phyloP scores from a whole-genome alignment of 2,797 vertebrate species.

The Carduelis carduelis region DNA sequence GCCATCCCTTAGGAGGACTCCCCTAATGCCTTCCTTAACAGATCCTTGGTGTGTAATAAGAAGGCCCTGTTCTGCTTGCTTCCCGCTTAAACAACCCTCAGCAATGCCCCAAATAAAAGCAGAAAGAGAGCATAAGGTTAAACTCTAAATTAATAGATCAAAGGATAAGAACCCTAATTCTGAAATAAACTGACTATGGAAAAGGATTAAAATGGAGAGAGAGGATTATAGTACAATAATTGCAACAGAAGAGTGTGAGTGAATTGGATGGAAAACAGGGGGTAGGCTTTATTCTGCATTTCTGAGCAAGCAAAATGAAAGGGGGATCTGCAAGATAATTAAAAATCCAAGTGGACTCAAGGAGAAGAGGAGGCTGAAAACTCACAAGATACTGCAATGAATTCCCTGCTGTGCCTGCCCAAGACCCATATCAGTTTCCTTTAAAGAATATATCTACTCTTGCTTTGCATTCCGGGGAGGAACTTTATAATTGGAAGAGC shows the following conservation, averaged over 20 bases:
- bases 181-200: conserved; percentile 61
- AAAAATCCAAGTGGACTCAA: conserved; percentile 40
- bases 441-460: not conserved
- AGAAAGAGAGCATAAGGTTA: conserved; percentile 48
- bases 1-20: not conserved
- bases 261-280: conserved; percentile 49
- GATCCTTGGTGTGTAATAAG: not conserved
- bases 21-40: not conserved
- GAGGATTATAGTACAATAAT: conserved; percentile 59
- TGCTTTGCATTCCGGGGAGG: not conserved
- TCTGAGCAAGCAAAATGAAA: conserved; percentile 42
- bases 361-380: conserved; percentile 21
- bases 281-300: conserved; percentile 34
- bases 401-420: not conserved
- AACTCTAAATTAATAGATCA: conserved; percentile 67
- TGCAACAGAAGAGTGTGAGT: conserved; percentile 3
- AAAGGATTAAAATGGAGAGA: conserved; percentile 62
- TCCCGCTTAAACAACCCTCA: not conserved
- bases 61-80: not conserved
- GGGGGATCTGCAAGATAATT: conserved; percentile 49
- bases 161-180: conserved; percentile 62
- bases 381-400: not conserved
- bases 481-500: not conserved
- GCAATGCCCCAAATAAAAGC: conserved; percentile 24
- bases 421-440: not conserved